A percentile compares a stretch with the other conserved stretches of the same genome.
These are phyloP conservation scores for Esox niger DNA, from an alignment of 2,113 vertebrate genomes.

Conservation along the genomic window DNA sequence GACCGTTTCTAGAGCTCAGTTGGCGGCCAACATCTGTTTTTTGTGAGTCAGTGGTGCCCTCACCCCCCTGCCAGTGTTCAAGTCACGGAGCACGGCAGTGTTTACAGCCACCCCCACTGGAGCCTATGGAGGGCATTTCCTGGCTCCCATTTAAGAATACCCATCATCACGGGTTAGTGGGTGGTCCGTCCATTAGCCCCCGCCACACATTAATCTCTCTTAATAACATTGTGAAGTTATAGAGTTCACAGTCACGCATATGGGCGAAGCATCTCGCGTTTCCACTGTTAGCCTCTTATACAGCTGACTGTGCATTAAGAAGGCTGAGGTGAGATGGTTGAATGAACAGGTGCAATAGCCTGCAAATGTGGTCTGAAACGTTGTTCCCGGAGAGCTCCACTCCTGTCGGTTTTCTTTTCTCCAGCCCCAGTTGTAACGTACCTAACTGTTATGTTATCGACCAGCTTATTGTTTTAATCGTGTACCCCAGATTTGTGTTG, in stretches of 20 bases:
- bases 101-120: constrained; percentile 59
- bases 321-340: constrained; percentile 43
- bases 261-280: constrained; percentile 44
- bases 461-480: no score
- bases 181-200: constrained; percentile 57
- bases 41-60: constrained; percentile 46
- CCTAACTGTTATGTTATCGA: no score
- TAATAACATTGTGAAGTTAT: constrained; percentile 56
- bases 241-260: constrained; percentile 60
- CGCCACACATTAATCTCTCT: constrained; percentile 24
- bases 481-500: no score
- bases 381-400: no score
- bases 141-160: constrained; percentile 46
- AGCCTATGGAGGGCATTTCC: constrained; percentile 63
- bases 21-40: constrained; percentile 61
- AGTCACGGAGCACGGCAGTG: constrained; percentile 51
- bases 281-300: constrained; percentile 48
- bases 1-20: constrained; percentile 44
- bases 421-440: no score
- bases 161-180: constrained; percentile 54
- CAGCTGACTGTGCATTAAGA: constrained; percentile 36
- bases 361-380: no score
- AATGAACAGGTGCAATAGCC: constrained; percentile 48
- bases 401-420: no score
- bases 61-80: constrained; percentile 44